phyloP scores from a whole-genome alignment of 2,888 invertebrate genomes.

The Pachycephus smyrnensis region DNA sequence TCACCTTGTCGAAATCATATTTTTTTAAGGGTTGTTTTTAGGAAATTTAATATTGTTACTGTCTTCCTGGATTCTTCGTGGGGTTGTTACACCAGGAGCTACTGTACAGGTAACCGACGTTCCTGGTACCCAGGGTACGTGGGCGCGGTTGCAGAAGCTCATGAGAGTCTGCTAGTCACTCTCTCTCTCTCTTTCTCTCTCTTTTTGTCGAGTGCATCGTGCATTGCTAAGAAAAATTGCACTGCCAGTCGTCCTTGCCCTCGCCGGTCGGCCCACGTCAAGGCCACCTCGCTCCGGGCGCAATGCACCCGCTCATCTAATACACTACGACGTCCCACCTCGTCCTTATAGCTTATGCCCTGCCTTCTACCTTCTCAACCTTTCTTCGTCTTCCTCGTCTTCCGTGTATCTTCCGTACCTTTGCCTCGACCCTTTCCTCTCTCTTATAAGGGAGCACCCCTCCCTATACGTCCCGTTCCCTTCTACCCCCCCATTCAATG shows the following conservation, averaged over 20 bases:
- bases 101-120: not conserved
- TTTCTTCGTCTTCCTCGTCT: not conserved
- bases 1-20: not conserved
- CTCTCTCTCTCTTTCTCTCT: not conserved
- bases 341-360: not conserved
- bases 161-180: not conserved
- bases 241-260: conserved; percentile 65
- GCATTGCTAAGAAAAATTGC: conserved; percentile 45
- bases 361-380: not conserved
- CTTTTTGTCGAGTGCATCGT: not conserved
- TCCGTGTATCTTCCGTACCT: conserved; percentile 8
- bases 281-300: conserved; percentile 62
- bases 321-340: conserved; percentile 41
- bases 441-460: not conserved
- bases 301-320: conserved; percentile 60
- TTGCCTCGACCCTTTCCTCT: not conserved
- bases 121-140: not conserved
- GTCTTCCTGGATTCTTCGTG: not conserved
- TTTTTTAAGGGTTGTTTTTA: not conserved
- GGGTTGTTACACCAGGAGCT: not conserved
- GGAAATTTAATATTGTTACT: not conserved
- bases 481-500: not conserved
- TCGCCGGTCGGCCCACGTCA: conserved; percentile 61
- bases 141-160: conserved; percentile 5
- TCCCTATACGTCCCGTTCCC: not conserved